Base-by-base conservation (phyloP, 2,113 vertebrate species). In the Mystacornis crossleyi region DNA sequence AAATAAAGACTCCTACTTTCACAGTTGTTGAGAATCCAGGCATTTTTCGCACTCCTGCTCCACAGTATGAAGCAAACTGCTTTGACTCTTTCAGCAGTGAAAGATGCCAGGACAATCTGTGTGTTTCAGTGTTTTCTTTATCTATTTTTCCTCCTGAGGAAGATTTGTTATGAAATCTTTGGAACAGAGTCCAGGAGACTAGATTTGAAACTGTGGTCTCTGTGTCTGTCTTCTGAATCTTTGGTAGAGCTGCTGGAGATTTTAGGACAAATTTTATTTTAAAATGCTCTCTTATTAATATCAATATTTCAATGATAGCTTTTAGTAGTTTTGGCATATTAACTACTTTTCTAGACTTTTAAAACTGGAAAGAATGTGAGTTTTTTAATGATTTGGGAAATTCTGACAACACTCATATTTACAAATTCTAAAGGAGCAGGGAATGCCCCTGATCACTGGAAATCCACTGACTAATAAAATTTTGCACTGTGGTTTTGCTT, bases 1-100 rank as follows among this genome's bases (percentile, higher is more conserved):
- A 94, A 93, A 90, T 64, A 78, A 53, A 69, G 71, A 47, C 25
- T 89, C 33, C 47, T 85, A 28, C 33, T 93, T 53, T 64, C 79
- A 33, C 71, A 70, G 60, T 34, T 83, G 54, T 58, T 81, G 83
- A 65, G 40, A 72, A 29, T 79, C 84, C 29, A 75, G 81, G 74
- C 91, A 33, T 36, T 34, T 53, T 75, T 66, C 83, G 78, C 61
- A 75, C 20, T 20, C 18, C 38, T 69, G 21, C 55, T 86, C 26
- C 43, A 66, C 65, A 18, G 25, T 48, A 24, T 14, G 28, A 60
- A 64, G 33, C 0, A 1, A 93, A 95, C 54, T 26, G 43, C 42
- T 89, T 74, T 1, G 0, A 14, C 45, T 86, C 6, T 18, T 91
- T 55, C 53, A 36, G 9, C 18, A 57, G 48, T n/a, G n/a, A 54